These are phyloP conservation scores for Drosophila oshimai DNA, from an alignment of 1,140 invertebrate genomes.

Conservation along the genomic window DNA sequence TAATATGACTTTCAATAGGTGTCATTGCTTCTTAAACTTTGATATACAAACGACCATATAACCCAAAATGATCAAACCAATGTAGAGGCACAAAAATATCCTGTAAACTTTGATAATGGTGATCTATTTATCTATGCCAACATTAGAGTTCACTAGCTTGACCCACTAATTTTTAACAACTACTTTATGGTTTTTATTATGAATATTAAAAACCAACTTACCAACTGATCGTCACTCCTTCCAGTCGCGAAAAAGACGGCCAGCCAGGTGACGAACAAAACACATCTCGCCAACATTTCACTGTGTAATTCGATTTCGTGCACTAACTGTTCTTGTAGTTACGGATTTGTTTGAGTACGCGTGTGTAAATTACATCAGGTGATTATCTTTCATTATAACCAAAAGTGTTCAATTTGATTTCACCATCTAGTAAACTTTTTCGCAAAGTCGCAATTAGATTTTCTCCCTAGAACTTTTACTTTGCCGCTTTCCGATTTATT, in stretches of 20 bases:
- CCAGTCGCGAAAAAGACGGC: constrained; percentile 15
- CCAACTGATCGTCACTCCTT: constrained; percentile 28
- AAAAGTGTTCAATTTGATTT: constrained; percentile 6
- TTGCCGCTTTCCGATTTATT: constrained; percentile 49
- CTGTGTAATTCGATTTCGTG: constrained; percentile 6
- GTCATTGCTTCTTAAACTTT: too few species aligned
- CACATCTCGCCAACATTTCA: constrained; percentile 50
- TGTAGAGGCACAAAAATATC: too few species aligned
- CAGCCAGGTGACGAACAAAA: constrained; percentile 42
- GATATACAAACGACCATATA: too few species aligned
- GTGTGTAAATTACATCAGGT: constrained; percentile 1
- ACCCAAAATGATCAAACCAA: too few species aligned
- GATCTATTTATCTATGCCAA: too few species aligned
- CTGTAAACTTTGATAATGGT: too few species aligned
- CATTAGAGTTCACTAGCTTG: too few species aligned
- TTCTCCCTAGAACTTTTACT: constrained; percentile 41
- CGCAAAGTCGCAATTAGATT: constrained; percentile 58
- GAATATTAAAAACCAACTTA: constrained; percentile 23
- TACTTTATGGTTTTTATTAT: not conserved
- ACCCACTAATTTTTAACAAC: too few species aligned
- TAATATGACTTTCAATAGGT: too few species aligned
- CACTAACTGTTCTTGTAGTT: constrained; percentile 10
- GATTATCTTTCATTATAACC: constrained; percentile 15
- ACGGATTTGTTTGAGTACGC: not conserved
- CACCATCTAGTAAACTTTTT: constrained; percentile 26